phyloP scores from a whole-genome alignment of 2,797 vertebrate species.

The Capromys pilorides region DNA sequence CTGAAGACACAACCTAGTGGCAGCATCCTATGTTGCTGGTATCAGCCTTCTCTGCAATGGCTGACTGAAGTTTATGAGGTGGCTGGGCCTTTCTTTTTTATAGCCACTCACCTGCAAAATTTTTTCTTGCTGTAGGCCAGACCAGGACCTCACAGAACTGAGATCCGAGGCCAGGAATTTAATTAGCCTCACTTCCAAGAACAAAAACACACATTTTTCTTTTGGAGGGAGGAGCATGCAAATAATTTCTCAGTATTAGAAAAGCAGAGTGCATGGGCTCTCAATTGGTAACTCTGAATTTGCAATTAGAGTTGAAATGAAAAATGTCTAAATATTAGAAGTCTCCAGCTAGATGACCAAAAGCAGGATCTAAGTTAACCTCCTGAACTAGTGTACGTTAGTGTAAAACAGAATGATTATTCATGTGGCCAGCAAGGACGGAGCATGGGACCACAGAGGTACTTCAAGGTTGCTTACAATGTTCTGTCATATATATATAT shows the following conservation, averaged over 20 bases:
- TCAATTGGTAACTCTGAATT: not conserved
- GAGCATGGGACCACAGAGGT: not conserved
- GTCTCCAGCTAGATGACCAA: not conserved
- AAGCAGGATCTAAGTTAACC: not conserved
- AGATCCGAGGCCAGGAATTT: not conserved
- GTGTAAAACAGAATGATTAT: not conserved
- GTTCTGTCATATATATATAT: no score
- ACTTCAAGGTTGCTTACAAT: not conserved
- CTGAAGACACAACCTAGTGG: not conserved
- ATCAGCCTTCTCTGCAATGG: not conserved
- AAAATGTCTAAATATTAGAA: slow-evolving; percentile 2
- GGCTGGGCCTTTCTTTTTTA: slow-evolving; percentile 21
- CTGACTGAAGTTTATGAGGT: slow-evolving; percentile 8
- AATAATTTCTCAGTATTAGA: not conserved
- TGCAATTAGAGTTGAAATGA: slow-evolving; percentile 2
- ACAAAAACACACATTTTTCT: slow-evolving; percentile 7
- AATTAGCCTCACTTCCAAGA: slow-evolving; percentile 43
- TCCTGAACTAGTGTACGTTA: not conserved
- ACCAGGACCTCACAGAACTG: slow-evolving; percentile 22
- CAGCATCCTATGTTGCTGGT: not conserved
- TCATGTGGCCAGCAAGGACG: not conserved
- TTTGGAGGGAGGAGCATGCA: no score
- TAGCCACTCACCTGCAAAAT: not conserved
- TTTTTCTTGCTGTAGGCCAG: slow-evolving; percentile 24
- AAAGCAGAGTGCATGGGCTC: not conserved